A percentile compares a stretch with the other conserved stretches of the same genome.
Evolutionary conservation across 2,113 vertebrate species (phyloP).

Genomic region (Neogale vison): DNA sequence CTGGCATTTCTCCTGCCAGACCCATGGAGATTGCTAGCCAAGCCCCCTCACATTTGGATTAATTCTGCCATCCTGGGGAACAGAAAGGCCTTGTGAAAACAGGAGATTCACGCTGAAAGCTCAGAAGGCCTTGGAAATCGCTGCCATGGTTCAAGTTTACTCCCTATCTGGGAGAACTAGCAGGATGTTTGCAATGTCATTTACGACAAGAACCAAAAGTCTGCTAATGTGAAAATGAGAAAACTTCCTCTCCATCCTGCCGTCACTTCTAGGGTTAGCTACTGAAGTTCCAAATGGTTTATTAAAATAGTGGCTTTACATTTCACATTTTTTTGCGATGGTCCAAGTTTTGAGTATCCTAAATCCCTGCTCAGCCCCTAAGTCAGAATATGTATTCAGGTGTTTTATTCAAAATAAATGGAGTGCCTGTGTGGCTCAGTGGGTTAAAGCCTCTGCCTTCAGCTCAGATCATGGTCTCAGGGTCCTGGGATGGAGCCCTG

Average conservation of each 20-base stretch:
- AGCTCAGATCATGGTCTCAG: too few species aligned
- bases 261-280: background rate
- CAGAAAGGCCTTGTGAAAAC: constrained; percentile 56
- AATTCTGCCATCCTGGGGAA: constrained; percentile 21
- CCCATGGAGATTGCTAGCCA: background rate
- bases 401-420: background rate
- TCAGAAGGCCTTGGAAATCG: constrained; percentile 41
- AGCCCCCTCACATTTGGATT: background rate
- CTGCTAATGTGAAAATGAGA: constrained; percentile 54
- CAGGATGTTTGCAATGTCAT: constrained; percentile 57
- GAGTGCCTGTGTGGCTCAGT: too few species aligned
- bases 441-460: too few species aligned
- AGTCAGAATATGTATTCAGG: background rate
- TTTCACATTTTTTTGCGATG: background rate
- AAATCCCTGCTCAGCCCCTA: background rate
- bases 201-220: constrained; percentile 60
- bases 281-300: constrained; percentile 37
- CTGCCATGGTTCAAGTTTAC: background rate
- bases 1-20: constrained; percentile 45
- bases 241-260: constrained; percentile 41
- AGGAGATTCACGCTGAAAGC: constrained; percentile 40
- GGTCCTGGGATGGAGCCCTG: too few species aligned
- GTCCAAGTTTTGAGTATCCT: background rate
- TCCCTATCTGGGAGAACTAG: background rate
- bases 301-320: background rate